These are phyloP conservation scores for Melolontha melolontha DNA, from an alignment of 2,888 invertebrate genomes.

Conservation along the genomic window DNA sequence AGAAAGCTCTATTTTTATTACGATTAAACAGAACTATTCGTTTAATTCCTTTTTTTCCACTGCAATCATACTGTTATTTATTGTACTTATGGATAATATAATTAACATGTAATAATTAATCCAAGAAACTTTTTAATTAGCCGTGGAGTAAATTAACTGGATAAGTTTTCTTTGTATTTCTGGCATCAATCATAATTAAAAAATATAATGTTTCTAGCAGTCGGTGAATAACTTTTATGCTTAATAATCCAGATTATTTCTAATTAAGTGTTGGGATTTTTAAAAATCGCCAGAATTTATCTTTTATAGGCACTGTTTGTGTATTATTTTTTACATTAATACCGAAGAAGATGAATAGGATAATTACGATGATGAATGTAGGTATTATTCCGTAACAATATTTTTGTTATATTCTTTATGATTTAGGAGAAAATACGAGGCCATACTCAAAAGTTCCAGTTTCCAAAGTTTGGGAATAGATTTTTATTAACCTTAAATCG, in stretches of 20 bases:
- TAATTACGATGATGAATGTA: neutral
- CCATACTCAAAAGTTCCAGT: no score
- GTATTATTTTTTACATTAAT: conserved; percentile 40
- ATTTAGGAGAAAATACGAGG: no score
- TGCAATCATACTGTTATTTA: no score
- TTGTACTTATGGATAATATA: conserved; percentile 6
- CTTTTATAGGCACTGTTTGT: neutral
- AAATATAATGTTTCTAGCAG: conserved; percentile 12
- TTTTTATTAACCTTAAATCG: no score
- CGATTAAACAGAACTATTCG: no score
- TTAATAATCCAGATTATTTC: conserved; percentile 52
- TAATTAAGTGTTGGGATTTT: conserved; percentile 52
- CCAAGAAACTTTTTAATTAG: conserved; percentile 35
- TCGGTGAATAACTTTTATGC: conserved; percentile 44
- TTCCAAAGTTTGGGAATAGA: no score
- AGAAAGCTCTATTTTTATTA: no score
- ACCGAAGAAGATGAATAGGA: neutral
- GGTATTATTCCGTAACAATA: no score
- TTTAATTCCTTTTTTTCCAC: no score
- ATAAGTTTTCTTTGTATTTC: conserved; percentile 41
- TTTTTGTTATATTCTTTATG: no score
- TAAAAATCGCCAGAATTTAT: conserved; percentile 44
- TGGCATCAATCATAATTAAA: conserved; percentile 42
- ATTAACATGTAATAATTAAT: conserved; percentile 15
- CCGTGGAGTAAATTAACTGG: conserved; percentile 32